Conservation (phyloP, 2,888 invertebrate species). For the Candidula unifasciata region DNA sequence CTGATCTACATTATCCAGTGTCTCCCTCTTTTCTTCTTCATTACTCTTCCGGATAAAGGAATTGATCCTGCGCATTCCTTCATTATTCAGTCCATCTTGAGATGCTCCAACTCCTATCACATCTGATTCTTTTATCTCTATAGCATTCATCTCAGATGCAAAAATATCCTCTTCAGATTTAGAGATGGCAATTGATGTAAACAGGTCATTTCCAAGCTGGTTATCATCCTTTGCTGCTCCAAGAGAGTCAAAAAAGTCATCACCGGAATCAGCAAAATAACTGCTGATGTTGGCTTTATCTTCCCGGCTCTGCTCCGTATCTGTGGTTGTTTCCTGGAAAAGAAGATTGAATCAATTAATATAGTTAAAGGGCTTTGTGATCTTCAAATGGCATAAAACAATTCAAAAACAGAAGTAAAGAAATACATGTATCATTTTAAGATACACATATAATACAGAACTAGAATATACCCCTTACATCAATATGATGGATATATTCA, state of each 20-base stretch:
- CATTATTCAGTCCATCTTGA: slow-evolving; percentile 24
- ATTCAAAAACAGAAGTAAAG: too few species aligned
- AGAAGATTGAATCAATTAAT: neutral
- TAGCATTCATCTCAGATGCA: slow-evolving; percentile 48
- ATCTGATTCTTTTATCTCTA: slow-evolving; percentile 47
- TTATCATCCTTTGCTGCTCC: slow-evolving; percentile 34
- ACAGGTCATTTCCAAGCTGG: slow-evolving; percentile 38
- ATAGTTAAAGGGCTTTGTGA: neutral
- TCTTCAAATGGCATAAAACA: neutral
- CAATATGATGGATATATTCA: too few species aligned
- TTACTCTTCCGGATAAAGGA: slow-evolving; percentile 40
- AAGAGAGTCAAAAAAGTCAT: slow-evolving; percentile 64
- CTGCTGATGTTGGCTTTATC: slow-evolving; percentile 60
- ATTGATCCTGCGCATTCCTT: slow-evolving; percentile 40
- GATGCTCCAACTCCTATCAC: slow-evolving; percentile 5
- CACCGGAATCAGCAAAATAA: slow-evolving; percentile 67
- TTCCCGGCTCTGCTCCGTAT: neutral
- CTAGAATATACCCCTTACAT: too few species aligned
- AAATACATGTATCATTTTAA: too few species aligned
- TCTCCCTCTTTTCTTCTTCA: slow-evolving; percentile 34
- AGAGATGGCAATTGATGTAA: slow-evolving; percentile 44
- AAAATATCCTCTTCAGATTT: slow-evolving; percentile 50
- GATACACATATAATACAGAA: too few species aligned
- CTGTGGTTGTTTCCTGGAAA: neutral
- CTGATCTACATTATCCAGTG: slow-evolving; percentile 4